These are phyloP conservation scores for Caenorhabditis briggsae DNA, from an alignment of 1,140 invertebrate species.

Conservation along the genomic window DNA sequence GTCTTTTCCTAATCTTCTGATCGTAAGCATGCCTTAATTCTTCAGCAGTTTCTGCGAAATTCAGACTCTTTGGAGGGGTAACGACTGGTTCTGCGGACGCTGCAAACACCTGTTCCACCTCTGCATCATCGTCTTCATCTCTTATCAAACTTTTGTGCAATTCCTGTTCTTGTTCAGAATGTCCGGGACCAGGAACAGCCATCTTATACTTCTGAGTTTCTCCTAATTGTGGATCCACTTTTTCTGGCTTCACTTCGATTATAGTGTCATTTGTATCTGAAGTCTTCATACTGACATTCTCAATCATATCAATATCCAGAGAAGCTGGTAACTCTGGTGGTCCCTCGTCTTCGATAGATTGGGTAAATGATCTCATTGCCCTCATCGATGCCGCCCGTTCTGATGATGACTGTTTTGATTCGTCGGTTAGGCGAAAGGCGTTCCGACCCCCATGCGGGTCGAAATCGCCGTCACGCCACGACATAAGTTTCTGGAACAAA, in stretches of 20 bases:
- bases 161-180: slow-evolving; percentile 75
- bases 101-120: slow-evolving; percentile 59
- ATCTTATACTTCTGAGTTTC: slow-evolving; percentile 77
- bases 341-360: slow-evolving; percentile 75
- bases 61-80: slow-evolving; percentile 54
- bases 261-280: slow-evolving; percentile 74
- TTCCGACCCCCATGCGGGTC: slow-evolving; percentile 58
- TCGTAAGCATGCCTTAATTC: slow-evolving; percentile 34
- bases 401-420: slow-evolving; percentile 42
- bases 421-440: slow-evolving; percentile 46
- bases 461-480: slow-evolving; percentile 45
- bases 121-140: slow-evolving; percentile 66
- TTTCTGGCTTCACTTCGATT: slow-evolving; percentile 70
- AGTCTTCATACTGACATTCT: slow-evolving; percentile 57
- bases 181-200: slow-evolving; percentile 74
- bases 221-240: slow-evolving; percentile 66
- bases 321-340: slow-evolving; percentile 69
- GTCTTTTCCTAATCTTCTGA: slow-evolving; percentile 58
- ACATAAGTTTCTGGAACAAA: neutral
- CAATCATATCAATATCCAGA: slow-evolving; percentile 70
- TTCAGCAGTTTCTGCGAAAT: slow-evolving; percentile 26
- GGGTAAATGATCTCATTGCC: slow-evolving; percentile 76
- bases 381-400: slow-evolving; percentile 59
- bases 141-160: slow-evolving; percentile 72
- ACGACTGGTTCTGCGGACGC: slow-evolving; percentile 49